Conservation (phyloP, 2,797 vertebrate species). For the Catharus ustulatus region DNA sequence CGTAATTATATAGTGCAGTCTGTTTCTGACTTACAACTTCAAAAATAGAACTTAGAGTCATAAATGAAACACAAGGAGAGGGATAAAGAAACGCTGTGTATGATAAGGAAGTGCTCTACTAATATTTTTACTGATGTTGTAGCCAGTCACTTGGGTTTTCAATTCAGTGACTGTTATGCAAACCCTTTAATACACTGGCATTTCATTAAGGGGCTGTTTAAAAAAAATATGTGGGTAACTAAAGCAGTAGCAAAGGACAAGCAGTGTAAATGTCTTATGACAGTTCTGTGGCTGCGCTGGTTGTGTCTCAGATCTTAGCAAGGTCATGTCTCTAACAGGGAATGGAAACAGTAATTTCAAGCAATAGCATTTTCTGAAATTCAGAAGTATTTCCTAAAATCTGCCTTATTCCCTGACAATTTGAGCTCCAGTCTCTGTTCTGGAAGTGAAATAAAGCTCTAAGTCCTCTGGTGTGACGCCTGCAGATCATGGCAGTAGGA, state of each 20-base stretch:
- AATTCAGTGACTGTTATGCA: neutral
- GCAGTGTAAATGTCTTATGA: neutral
- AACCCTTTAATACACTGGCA: neutral
- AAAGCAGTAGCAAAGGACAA: neutral
- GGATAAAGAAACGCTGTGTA: neutral
- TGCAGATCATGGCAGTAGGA: neutral
- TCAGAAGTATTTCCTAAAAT: neutral
- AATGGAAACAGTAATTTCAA: neutral
- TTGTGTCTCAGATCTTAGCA: neutral
- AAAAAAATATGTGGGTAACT: neutral
- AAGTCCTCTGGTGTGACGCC: neutral
- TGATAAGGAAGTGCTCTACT: neutral
- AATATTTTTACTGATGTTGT: neutral
- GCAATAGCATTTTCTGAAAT: neutral
- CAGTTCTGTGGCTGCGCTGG: neutral
- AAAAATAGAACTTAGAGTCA: slow-evolving; percentile 4
- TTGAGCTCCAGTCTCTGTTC: neutral
- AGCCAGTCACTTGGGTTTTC: neutral
- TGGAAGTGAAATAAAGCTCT: neutral
- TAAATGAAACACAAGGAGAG: neutral
- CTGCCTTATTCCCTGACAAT: neutral
- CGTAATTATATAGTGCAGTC: slow-evolving; percentile 38
- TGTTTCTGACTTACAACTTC: slow-evolving; percentile 42
- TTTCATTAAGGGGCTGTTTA: neutral
- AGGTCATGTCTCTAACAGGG: neutral